Conservation (phyloP, 2,113 vertebrate genomes). For the Charadrius vociferus region DNA sequence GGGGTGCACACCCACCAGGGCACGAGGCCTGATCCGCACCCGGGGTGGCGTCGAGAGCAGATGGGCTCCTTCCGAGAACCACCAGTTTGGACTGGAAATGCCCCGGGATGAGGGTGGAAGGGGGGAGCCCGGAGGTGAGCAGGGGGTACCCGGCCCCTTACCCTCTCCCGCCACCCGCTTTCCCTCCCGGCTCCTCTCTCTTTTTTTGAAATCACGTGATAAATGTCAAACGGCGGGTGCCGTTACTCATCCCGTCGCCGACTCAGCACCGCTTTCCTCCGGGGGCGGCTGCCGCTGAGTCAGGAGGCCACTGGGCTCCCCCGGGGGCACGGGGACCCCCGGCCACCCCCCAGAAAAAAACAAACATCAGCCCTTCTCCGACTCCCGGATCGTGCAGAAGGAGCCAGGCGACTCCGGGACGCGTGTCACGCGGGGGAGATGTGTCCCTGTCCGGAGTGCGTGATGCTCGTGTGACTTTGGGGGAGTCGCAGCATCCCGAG, state of each 20-base stretch:
- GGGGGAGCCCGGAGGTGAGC: fast-evolving
- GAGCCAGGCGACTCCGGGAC: not conserved
- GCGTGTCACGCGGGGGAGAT: fast-evolving
- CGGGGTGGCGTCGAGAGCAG: fast-evolving
- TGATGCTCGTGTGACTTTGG: fast-evolving
- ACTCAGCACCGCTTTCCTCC: not conserved
- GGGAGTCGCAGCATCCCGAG: not conserved
- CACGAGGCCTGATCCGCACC: not conserved
- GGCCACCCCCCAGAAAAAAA: not conserved
- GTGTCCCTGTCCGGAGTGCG: fast-evolving
- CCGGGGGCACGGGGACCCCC: not conserved
- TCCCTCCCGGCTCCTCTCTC: not conserved
- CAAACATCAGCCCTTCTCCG: not conserved
- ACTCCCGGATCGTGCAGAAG: not conserved
- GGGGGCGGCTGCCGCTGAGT: constrained; percentile 35
- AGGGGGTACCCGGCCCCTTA: not conserved
- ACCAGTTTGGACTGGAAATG: not conserved
- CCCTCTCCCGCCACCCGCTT: not conserved
- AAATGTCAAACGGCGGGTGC: not conserved
- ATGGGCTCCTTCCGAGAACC: not conserved
- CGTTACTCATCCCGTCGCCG: constrained; percentile 9
- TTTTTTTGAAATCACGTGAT: constrained; percentile 42
- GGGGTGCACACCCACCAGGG: not conserved
- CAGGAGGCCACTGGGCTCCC: not conserved
- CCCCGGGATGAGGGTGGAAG: fast-evolving